Evolutionary conservation across 1,140 invertebrate genomes (phyloP).

Genomic region (Drosophila lacertosa): DNA sequence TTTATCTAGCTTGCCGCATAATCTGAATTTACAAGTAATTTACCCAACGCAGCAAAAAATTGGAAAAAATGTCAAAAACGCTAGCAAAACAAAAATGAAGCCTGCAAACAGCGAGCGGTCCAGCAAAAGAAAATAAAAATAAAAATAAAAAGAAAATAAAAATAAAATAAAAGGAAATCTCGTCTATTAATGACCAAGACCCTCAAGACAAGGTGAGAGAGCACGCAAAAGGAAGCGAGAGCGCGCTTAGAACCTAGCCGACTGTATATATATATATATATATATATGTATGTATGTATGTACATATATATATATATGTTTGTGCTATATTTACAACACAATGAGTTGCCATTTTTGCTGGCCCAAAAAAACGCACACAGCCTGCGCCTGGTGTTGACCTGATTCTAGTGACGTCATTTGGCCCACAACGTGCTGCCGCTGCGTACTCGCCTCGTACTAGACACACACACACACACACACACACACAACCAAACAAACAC

Average conservation of each 20-base stretch:
- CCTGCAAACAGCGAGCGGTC: slow-evolving; percentile 49
- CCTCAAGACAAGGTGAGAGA: slow-evolving; percentile 34
- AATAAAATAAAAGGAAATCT: slow-evolving; percentile 20
- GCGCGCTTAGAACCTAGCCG: slow-evolving; percentile 4
- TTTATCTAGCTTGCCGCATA: slow-evolving; percentile 34
- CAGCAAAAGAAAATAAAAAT: slow-evolving; percentile 7
- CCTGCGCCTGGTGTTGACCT: slow-evolving; percentile 58
- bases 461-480: slow-evolving; percentile 30
- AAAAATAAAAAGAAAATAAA: slow-evolving; percentile 6
- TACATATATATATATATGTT: slow-evolving; percentile 8
- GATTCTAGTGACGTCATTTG: slow-evolving; percentile 76
- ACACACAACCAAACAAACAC: slow-evolving; percentile 8
- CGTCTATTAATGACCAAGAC: slow-evolving; percentile 47
- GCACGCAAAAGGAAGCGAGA: neutral
- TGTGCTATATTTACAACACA: slow-evolving; percentile 37
- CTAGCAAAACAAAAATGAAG: slow-evolving; percentile 58
- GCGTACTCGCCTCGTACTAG: slow-evolving; percentile 27
- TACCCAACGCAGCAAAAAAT: slow-evolving; percentile 65
- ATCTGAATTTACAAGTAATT: slow-evolving; percentile 73
- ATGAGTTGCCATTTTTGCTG: slow-evolving; percentile 75
- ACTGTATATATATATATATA: neutral
- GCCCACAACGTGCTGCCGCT: slow-evolving; percentile 33
- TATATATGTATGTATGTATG: neutral
- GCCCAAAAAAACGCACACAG: slow-evolving; percentile 49
- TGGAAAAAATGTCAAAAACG: slow-evolving; percentile 78